Percentiles rank a stretch among this genome's conserved stretches.
Conservation (phyloP, 2,113 vertebrate species). For the Zootoca vivipara region DNA sequence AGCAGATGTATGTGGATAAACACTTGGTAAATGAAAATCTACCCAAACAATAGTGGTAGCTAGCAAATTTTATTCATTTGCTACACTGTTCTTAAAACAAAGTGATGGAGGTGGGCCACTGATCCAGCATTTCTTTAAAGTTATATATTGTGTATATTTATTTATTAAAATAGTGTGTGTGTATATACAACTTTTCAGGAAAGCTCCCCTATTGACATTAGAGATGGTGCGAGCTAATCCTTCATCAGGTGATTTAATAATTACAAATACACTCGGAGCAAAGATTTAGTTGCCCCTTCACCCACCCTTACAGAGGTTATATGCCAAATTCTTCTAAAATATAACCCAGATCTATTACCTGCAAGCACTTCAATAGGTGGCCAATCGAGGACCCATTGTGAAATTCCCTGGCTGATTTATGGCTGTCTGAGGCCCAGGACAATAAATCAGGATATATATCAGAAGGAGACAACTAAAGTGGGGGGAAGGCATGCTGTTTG, state of each 20-base stretch:
- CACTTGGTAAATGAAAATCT: not conserved
- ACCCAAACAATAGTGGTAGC: not conserved
- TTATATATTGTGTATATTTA: not conserved
- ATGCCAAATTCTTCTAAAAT: constrained; percentile 61
- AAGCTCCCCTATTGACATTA: not conserved
- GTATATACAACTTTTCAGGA: not conserved
- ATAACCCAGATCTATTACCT: constrained; percentile 30
- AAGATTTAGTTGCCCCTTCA: not conserved
- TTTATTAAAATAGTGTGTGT: not conserved
- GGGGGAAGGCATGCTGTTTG: constrained; percentile 1
- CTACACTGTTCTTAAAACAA: constrained; percentile 18
- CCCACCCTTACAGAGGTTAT: constrained; percentile 47
- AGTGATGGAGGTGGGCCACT: not conserved
- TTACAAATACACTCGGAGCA: constrained; percentile 38
- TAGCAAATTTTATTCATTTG: not conserved
- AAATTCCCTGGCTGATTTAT: constrained; percentile 52
- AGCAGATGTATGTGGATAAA: not conserved
- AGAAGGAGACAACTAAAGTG: constrained; percentile 38
- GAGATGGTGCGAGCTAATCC: not conserved
- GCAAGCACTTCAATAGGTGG: not conserved
- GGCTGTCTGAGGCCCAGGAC: not conserved
- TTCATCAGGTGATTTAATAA: not conserved
- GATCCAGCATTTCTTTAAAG: constrained; percentile 40
- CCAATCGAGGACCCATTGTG: not conserved
- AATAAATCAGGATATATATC: constrained; percentile 35